phyloP scores from a whole-genome alignment of 2,113 vertebrate species.

The Raja brachyura region DNA sequence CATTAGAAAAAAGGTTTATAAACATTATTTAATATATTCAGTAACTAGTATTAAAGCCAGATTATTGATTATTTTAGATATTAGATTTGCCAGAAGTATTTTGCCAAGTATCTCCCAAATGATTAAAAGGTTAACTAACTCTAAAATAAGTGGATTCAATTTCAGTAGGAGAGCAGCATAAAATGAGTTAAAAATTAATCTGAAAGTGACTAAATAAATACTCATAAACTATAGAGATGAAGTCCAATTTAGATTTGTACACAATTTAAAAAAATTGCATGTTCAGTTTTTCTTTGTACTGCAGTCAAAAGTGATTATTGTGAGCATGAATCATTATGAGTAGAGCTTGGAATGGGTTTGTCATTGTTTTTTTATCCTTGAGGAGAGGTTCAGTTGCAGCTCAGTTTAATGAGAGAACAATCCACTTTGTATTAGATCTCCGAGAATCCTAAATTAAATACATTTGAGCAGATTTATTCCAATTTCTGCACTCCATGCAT shows the following conservation, averaged over 20 bases:
- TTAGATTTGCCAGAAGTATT: background rate
- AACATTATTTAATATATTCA: constrained; percentile 1
- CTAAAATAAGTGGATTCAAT: background rate
- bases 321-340: background rate
- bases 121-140: constrained; percentile 24
- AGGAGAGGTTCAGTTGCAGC: background rate
- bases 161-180: background rate
- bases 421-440: background rate
- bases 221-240: background rate
- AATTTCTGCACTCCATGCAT: background rate
- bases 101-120: background rate
- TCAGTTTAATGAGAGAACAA: background rate
- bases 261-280: background rate
- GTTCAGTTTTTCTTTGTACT: background rate
- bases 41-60: background rate
- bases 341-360: background rate
- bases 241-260: background rate
- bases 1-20: background rate
- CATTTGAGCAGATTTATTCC: background rate
- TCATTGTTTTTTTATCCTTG: background rate
- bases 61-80: background rate
- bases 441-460: constrained; percentile 13
- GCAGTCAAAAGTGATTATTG: background rate
- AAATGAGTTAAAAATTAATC: constrained; percentile 27
- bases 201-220: constrained; percentile 1